A percentile compares a stretch with the other conserved stretches of the same genome.
Conservation (phyloP, 1,140 invertebrate genomes). For the Laupala kohalensis region DNA sequence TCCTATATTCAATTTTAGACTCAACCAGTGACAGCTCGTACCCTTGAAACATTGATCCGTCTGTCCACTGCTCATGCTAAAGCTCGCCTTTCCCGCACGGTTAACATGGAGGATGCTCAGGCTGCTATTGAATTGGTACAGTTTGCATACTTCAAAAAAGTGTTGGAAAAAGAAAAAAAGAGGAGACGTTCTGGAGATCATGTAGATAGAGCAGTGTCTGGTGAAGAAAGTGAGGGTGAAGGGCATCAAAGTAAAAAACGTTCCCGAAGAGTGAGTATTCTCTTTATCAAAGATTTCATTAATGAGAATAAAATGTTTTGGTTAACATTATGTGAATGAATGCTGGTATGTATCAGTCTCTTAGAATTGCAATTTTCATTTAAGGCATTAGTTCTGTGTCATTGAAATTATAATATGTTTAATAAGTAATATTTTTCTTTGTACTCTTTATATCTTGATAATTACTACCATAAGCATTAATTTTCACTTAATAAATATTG, state of each 20-base stretch:
- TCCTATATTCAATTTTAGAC: constrained; percentile 52
- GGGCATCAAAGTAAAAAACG: constrained; percentile 20
- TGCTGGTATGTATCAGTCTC: too few species aligned
- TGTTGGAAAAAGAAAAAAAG: constrained; percentile 21
- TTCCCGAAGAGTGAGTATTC: constrained; percentile 17
- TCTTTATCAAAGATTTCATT: too few species aligned
- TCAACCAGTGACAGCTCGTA: constrained; percentile 94
- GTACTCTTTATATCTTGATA: too few species aligned
- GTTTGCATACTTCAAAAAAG: constrained; percentile 93
- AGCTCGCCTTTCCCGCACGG: constrained; percentile 70
- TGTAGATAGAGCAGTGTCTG: constrained; percentile 19
- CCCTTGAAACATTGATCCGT: constrained; percentile 94
- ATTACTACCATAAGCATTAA: too few species aligned
- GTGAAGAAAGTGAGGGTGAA: constrained; percentile 8
- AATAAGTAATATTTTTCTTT: too few species aligned
- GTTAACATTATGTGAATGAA: too few species aligned
- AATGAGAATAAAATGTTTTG: too few species aligned
- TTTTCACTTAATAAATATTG: too few species aligned
- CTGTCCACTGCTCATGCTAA: constrained; percentile 97
- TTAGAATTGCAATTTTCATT: too few species aligned
- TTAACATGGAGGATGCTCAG: constrained; percentile 73
- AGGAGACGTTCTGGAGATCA: constrained; percentile 27
- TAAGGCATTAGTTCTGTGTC: too few species aligned
- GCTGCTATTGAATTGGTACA: constrained; percentile 93
- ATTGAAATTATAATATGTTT: too few species aligned